Evolutionary conservation across 2,888 invertebrate genomes (phyloP), one percentile per base, ranked within the genome.

Genomic region (Bombylius major): DNA sequence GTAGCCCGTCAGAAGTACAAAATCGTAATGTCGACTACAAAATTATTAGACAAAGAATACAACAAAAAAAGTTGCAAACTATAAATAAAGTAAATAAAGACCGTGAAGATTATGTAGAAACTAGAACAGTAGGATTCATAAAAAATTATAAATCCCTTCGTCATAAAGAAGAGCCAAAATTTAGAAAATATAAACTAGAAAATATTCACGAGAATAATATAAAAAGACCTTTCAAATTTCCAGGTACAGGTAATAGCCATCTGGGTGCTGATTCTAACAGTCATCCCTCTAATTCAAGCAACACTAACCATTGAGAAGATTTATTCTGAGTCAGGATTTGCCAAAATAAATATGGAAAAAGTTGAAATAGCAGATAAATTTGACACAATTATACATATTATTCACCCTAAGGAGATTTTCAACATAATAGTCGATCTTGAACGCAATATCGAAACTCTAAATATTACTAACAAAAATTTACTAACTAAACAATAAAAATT

Each of bases 381-480:
- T 14, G 32, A 45, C 14, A 50, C 33, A 44, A 50, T 45, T 14
- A n/a, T 55, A 44, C 50, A 49, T 42, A 33, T 54, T 50, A 50
- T 54, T 32, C 32, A 44, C n/a, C 23, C 36, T 5, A n/a, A 4
- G 13, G 47, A 52, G 32, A 46, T 46, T 8, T 33, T 52, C 7
- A 44, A 13, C n/a, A 32, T 51, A 7, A 32, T 51, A n/a, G 39
- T 2, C 6, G 45, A 55, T 4, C n/a, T 55, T 12, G 32, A 44
- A n/a, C 32, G 50, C 14, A 50, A 45, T 32, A 55, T 50, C 1
- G 14, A 55, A n/a, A 34, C 14, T 5, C 8, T 50, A 50, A 50
- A 55, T 12, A 11, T 55, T 13, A 51, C 36, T 13, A 51, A 55
- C 9, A 55, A 55, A 51, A 31, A 47, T 9, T 47, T 39, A 14